Evolutionary conservation across 2,113 vertebrate species (phyloP).

Genomic region (Gobius niger): DNA sequence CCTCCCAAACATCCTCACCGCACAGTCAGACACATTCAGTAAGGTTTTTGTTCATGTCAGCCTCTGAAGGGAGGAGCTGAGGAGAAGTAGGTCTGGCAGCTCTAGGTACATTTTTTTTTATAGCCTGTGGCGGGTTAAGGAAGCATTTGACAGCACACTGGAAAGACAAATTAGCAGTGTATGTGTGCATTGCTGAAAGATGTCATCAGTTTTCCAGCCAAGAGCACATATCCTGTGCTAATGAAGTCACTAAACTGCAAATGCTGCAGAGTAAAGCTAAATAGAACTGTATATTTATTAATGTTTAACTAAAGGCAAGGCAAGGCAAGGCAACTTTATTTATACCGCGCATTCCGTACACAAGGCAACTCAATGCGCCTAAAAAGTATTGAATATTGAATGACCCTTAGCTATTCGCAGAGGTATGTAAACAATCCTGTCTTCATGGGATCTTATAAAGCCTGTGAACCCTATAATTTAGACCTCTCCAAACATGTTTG

Average conservation of each 20-base stretch:
- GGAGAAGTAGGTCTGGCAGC: slow-evolving; percentile 29
- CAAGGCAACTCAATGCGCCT: too few species aligned
- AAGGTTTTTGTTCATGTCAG: slow-evolving; percentile 17
- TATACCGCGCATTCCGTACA: too few species aligned
- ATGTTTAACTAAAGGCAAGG: too few species aligned
- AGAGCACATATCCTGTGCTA: slow-evolving; percentile 34
- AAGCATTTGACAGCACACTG: slow-evolving; percentile 37
- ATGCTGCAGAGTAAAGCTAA: slow-evolving; percentile 25
- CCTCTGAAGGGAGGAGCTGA: slow-evolving; percentile 25
- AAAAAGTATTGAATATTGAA: too few species aligned
- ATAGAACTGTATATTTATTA: not conserved
- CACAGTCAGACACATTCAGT: slow-evolving; percentile 6
- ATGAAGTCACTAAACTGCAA: slow-evolving; percentile 37
- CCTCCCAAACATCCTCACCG: not conserved
- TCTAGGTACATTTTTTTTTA: slow-evolving; percentile 48
- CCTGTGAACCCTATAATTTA: too few species aligned
- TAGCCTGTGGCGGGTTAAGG: slow-evolving; percentile 29
- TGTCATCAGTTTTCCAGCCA: slow-evolving; percentile 48
- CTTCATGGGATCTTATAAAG: too few species aligned
- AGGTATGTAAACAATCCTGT: too few species aligned
- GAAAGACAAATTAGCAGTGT: slow-evolving; percentile 23
- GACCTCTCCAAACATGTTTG: too few species aligned
- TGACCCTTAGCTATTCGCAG: too few species aligned
- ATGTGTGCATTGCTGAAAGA: slow-evolving; percentile 22
- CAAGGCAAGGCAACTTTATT: too few species aligned